Evolutionary conservation across 2,797 vertebrate species (phyloP), one percentile per base, ranked within the genome.

Genomic region (Eulemur coronatus): DNA sequence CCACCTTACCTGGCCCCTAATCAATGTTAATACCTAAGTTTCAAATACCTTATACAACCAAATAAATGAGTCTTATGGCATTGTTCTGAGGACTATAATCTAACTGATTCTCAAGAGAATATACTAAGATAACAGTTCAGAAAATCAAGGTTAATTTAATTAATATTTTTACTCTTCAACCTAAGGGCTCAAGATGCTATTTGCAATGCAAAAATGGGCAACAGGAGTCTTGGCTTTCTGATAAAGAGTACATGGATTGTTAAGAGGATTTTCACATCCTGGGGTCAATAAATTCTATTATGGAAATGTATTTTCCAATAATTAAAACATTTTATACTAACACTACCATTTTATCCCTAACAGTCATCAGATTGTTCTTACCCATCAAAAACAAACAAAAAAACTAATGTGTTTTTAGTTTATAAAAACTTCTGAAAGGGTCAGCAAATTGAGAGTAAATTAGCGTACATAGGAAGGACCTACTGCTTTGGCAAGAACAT

Each of bases 391-490:
- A n/a, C 43, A 96, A 96, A 85, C 59, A 84, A 75, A 73, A 61
- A 95, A 89, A 33, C 55, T 41, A n/a, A 13, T 79, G 7, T 92
- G 7, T 41, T 82, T 89, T 97, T 96, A 94, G 61, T 90, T 97
- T 93, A 96, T 52, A 95, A 97, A 97, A 98, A 72, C 72, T 89
- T 90, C 73, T 52, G 55, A 93, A 81, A 96, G 43, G 26, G n/a
- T 84, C 50, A 82, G 69, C 63, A 43, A 95, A 94, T 57, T 84
- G 50, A 91, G 70, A 82, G 9, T 97, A 79, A 94, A 81, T 84
- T 38, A 85, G 20, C 14, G 33, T 67, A 22, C 0, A 96, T 0
- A 88, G 79, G 79, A 96, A 92, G 84, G 84, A 69, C 33, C 84
- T 46, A 70, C 11, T 85, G 48, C 43, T 95, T 92, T 91, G 96